Conservation (phyloP, 2,113 vertebrate species). For the Phaethornis superciliosus region DNA sequence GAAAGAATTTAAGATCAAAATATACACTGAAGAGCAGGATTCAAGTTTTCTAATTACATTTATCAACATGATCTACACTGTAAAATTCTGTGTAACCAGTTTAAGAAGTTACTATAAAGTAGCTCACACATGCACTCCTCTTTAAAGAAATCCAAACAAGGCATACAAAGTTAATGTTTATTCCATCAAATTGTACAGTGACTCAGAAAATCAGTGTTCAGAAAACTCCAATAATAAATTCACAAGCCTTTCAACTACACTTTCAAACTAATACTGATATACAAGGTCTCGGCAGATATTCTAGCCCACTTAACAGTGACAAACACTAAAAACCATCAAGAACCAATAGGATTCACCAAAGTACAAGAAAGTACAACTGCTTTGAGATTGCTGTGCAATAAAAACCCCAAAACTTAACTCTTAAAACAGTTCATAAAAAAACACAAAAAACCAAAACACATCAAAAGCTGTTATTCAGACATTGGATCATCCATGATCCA, state of each 20-base stretch:
- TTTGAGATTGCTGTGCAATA: not conserved
- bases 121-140: not conserved
- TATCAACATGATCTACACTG: not conserved
- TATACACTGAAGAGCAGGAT: not conserved
- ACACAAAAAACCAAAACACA: not conserved
- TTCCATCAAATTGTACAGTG: not conserved
- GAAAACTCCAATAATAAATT: not conserved
- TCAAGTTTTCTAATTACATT: not conserved
- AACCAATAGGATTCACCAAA: not conserved
- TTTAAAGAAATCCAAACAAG: not conserved
- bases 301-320: not conserved
- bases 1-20: not conserved
- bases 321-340: not conserved
- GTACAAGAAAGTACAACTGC: not conserved
- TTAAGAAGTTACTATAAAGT: not conserved
- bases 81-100: not conserved
- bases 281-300: not conserved
- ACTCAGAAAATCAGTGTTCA: not conserved
- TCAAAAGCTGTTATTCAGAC: not conserved
- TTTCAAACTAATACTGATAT: not conserved
- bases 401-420: not conserved
- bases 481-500: not conserved
- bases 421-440: not conserved
- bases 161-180: not conserved
- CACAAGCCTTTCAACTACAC: not conserved